These are phyloP conservation scores for Rhagoletis pomonella DNA, from an alignment of 1,140 invertebrate species.

Conservation along the genomic window DNA sequence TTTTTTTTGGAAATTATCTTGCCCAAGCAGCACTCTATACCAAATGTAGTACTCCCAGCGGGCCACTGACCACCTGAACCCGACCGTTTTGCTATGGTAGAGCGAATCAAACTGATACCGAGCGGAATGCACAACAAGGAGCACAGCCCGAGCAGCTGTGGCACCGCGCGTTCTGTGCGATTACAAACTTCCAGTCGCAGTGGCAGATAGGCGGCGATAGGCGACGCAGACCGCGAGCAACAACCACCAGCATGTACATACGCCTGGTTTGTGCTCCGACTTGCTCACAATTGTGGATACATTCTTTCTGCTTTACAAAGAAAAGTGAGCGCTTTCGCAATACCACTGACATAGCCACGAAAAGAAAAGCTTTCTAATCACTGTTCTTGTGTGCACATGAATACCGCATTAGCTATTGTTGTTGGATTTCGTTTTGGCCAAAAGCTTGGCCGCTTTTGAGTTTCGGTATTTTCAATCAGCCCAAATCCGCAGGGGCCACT, in stretches of 20 bases:
- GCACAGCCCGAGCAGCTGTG: constrained; percentile 26
- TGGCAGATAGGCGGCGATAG: neutral
- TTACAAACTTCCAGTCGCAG: constrained; percentile 45
- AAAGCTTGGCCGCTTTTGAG: neutral
- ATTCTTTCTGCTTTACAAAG: constrained; percentile 4
- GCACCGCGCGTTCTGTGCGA: neutral
- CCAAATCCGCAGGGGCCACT: constrained; percentile 6
- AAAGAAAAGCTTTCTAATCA: constrained; percentile 12
- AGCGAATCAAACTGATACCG: constrained; percentile 49
- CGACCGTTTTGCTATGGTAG: constrained; percentile 39
- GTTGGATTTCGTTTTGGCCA: constrained; percentile 9
- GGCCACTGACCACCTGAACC: constrained; percentile 45
- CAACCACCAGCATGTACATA: neutral
- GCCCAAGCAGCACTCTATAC: constrained; percentile 28
- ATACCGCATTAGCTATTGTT: neutral
- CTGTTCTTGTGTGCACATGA: neutral
- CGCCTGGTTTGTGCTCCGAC: constrained; percentile 4
- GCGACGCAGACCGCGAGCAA: neutral
- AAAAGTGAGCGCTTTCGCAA: constrained; percentile 43
- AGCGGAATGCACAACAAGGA: constrained; percentile 4
- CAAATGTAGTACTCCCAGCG: constrained; percentile 27
- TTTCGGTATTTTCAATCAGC: neutral
- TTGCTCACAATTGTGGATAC: constrained; percentile 24
- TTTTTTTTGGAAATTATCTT: neutral
- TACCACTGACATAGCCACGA: neutral